Evolutionary conservation across 2,888 invertebrate species (phyloP), one percentile per base, ranked within the genome.

Genomic region (Pristionchus arcanus): DNA sequence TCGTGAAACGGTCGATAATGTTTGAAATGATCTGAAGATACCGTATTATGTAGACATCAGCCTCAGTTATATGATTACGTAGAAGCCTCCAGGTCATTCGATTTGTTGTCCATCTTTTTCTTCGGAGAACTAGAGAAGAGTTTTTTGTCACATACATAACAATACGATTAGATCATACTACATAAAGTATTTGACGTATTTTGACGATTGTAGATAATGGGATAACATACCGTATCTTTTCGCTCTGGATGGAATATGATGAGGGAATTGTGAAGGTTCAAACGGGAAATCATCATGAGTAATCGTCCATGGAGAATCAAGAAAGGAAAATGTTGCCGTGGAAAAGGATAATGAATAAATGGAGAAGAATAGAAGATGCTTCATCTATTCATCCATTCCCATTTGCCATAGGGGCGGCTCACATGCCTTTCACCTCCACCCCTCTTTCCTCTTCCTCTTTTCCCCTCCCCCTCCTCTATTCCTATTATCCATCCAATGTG

Each of bases 21-120:
- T 63, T 21, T 11, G 25, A 25, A 25, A n/a, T 11, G 63, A 25
- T n/a, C 9, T 21, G 11, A 21, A 34, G 37, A 34, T 63, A 91
- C 92, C 92, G 91, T 71, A 92, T 90, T n/a, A 92, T 92, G 81
- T 90, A 92, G 28, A 90, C 81, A 89, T 92, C 92, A 16, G 90
- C 91, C 9, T 91, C 91, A 16, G 90, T 84, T 1, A 92, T 90
- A 74, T 92, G 92, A 37, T 90, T 90, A 0, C 91, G 86, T 59
- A 90, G 90, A 42, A 92, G 89, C 71, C 91, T 90, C 92, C 92
- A 92, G 3, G 90, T 91, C 34, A 92, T 86, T 13, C 59, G 87
- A 71, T 90, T 90, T 31, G 90, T 90, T 28, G 84, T 90, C 92
- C 92, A 92, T 87, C 92, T 90, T 74, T 91, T 91, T 53, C 90